Conservation (phyloP, 2,113 vertebrate species). For the Pelobates fuscus region DNA sequence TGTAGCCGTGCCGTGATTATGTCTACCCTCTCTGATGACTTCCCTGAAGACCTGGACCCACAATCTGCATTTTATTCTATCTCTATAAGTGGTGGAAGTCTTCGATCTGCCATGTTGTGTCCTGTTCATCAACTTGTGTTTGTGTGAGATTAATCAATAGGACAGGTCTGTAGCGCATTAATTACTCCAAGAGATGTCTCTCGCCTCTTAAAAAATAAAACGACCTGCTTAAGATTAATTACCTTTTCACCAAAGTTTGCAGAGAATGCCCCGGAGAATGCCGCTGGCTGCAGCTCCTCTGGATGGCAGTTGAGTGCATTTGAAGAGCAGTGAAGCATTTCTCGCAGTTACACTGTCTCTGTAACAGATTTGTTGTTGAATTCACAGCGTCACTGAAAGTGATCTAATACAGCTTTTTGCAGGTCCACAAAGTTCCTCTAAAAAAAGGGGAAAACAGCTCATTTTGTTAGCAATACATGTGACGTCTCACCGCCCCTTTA, state of each 20-base stretch:
- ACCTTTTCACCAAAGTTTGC: conserved; percentile 27
- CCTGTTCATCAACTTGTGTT: conserved; percentile 44
- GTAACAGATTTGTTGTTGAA: conserved; percentile 41
- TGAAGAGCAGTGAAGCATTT: background rate
- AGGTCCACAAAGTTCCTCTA: no score
- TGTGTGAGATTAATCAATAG: conserved; percentile 46
- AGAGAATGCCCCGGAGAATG: conserved; percentile 10
- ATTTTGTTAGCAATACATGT: no score
- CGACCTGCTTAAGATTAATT: conserved; percentile 47
- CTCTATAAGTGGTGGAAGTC: conserved; percentile 2
- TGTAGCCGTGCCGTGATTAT: background rate
- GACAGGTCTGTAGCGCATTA: conserved; percentile 46
- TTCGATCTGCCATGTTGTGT: conserved; percentile 30
- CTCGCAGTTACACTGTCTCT: conserved; percentile 6
- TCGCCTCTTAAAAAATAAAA: conserved; percentile 24
- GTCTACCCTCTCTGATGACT: conserved; percentile 6
- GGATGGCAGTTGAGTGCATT: background rate
- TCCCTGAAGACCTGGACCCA: background rate
- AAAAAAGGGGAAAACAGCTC: no score
- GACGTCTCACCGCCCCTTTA: no score
- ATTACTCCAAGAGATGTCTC: conserved; percentile 43
- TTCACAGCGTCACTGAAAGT: background rate
- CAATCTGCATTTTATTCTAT: background rate
- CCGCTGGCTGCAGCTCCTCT: conserved; percentile 3
- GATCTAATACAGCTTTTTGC: background rate